These are phyloP conservation scores for Haplochromis burtoni DNA, from an alignment of 2,113 vertebrate genomes.

Conservation along the genomic window DNA sequence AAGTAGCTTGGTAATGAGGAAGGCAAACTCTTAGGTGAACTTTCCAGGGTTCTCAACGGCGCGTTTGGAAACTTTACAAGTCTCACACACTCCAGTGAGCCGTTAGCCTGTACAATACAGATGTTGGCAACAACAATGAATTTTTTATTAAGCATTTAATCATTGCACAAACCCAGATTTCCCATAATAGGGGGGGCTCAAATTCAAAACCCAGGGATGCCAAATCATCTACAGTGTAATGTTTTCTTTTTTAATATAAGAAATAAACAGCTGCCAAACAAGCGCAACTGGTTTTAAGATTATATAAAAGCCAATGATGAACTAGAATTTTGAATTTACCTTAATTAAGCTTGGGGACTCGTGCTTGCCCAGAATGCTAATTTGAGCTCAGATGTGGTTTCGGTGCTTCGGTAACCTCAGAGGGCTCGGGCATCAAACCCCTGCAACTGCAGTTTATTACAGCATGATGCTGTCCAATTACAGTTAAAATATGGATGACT, in stretches of 20 bases:
- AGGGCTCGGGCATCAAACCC: constrained; percentile 48
- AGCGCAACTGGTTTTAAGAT: constrained; percentile 69
- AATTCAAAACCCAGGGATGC: constrained; percentile 69
- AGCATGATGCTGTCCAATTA: constrained; percentile 41
- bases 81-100: constrained; percentile 96
- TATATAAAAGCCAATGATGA: constrained; percentile 68
- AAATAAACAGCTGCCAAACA: constrained; percentile 75
- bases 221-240: constrained; percentile 71
- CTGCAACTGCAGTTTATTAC: constrained; percentile 39
- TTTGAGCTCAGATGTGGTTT: constrained; percentile 56
- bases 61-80: constrained; percentile 99
- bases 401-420: constrained; percentile 50
- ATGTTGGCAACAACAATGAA: constrained; percentile 83
- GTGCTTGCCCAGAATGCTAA: constrained; percentile 68
- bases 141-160: constrained; percentile 83
- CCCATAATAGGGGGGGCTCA: constrained; percentile 70
- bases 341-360: constrained; percentile 72
- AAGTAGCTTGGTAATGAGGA: constrained; percentile 98
- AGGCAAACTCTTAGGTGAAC: constrained; percentile 99
- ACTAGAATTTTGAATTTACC: constrained; percentile 68
- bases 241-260: constrained; percentile 75
- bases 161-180: constrained; percentile 75
- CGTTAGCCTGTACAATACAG: constrained; percentile 96
- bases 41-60: constrained; percentile 96
- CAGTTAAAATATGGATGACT: constrained; percentile 27